Base-by-base conservation (phyloP, 2,797 vertebrate genomes). In the Scleropages formosus region DNA sequence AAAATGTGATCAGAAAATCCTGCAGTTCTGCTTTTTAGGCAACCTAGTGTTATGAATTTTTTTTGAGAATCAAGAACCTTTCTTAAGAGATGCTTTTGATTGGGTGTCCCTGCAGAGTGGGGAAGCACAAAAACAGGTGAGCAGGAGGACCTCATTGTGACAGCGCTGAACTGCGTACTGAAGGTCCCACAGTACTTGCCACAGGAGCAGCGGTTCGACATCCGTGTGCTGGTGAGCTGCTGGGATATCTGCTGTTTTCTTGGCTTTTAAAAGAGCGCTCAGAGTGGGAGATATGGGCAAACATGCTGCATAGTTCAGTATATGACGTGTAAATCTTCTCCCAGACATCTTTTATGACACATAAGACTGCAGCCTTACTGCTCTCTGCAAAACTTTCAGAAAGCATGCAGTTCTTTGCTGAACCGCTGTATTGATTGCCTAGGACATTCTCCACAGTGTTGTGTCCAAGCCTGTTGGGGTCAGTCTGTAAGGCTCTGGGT, bases 91-190 rank as follows among this genome's bases (percentile, higher is more conserved):
- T 56, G 49, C 27, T 13, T 6, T 0, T 20, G 6, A 31, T 65
- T 64, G 15, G 61, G 16, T 75, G n/a, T 78, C 47, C 66, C 31
- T 79, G 26, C 82, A 99, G 97, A 99, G 87, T 99, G 97, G 97
- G 97, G 97, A 88, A 98, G 97, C 81, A 99, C 97, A 2, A 99
- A 99, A 88, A 98, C 96, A 0, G 97, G 97, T 65, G 96, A 99
- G 81, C 97, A 99, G 82, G 93, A 96, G 51, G 92, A 93, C 80
- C 87, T 99, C 61, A 94, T 99, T 8, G 84, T 89, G 83, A 98
- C 97, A 16, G 95, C 95, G 0, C 93, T 99, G 86, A 95, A 96
- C 87, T 99, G 96, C 78, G 97, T 98, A 53, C 95, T 98, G 86
- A 93, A 92, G 88, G 96, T 97, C 77, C 97, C 97, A 27, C 95